Percentiles rank a stretch among this genome's conserved stretches.
phyloP scores from a whole-genome alignment of 1,140 invertebrate genomes.

The Sesamia nonagrioides region DNA sequence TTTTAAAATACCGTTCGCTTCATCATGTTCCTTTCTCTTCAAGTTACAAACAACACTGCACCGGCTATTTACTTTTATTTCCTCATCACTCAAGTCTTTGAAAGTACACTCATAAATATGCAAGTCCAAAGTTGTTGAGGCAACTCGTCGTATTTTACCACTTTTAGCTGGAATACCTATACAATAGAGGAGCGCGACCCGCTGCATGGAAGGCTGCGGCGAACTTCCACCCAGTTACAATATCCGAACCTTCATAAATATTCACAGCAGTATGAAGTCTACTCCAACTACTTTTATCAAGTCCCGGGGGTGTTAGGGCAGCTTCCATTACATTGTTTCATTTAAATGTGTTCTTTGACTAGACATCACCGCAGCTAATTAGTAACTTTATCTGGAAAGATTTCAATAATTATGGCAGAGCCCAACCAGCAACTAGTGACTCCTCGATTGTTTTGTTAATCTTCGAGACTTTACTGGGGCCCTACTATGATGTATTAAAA shows the following conservation, averaged over 20 bases:
- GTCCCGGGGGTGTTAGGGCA: constrained; percentile 47
- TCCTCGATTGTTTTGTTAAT: constrained; percentile 35
- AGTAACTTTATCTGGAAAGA: constrained; percentile 59
- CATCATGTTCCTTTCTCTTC: constrained; percentile 43
- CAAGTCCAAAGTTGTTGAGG: constrained; percentile 71
- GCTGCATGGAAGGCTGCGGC: constrained; percentile 63
- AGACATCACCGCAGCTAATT: constrained; percentile 58
- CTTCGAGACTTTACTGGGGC: not conserved
- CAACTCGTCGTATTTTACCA: constrained; percentile 69
- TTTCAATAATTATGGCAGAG: constrained; percentile 36
- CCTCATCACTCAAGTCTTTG: constrained; percentile 75
- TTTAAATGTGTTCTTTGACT: constrained; percentile 52
- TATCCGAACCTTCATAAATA: constrained; percentile 77
- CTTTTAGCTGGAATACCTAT: constrained; percentile 68
- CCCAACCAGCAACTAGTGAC: not conserved
- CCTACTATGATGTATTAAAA: too few relatives aligned
- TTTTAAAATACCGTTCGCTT: constrained; percentile 41
- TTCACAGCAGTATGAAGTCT: constrained; percentile 66
- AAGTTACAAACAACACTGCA: constrained; percentile 59
- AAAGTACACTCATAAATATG: constrained; percentile 78
- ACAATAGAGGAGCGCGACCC: constrained; percentile 65
- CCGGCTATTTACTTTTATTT: constrained; percentile 71
- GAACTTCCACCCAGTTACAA: constrained; percentile 71
- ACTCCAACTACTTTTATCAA: constrained; percentile 61
- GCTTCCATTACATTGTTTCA: constrained; percentile 49